phyloP scores from a whole-genome alignment of 1,140 invertebrate species.

The Cataglyphis hispanica region DNA sequence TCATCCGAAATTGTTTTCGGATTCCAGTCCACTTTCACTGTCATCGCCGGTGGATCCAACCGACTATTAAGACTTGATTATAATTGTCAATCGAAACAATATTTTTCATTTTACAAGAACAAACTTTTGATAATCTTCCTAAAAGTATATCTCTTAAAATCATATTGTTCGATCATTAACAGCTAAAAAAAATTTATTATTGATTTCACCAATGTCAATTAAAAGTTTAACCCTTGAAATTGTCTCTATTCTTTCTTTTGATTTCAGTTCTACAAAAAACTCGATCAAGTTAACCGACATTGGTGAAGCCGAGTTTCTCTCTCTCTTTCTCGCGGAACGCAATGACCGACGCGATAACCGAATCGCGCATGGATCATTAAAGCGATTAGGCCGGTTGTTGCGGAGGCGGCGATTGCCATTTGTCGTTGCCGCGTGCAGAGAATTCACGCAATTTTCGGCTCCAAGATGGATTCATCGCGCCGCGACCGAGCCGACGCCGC shows the following conservation, averaged over 20 bases:
- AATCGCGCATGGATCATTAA: conserved; percentile 73
- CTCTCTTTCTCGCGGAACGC: background rate
- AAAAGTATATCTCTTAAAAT: background rate
- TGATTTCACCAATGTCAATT: conserved; percentile 2
- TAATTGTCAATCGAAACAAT: background rate
- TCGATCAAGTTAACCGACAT: conserved; percentile 26
- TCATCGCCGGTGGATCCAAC: background rate
- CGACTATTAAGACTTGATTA: background rate
- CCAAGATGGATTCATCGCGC: conserved; percentile 62
- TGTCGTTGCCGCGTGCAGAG: conserved; percentile 67
- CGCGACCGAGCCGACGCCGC: background rate
- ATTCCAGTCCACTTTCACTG: conserved; percentile 7
- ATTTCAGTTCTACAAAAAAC: background rate
- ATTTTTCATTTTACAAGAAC: background rate
- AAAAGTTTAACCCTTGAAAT: conserved; percentile 12
- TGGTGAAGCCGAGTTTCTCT: background rate
- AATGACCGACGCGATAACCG: conserved; percentile 67
- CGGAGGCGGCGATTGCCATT: conserved; percentile 72
- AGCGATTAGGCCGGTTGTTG: conserved; percentile 72
- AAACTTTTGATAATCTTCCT: background rate
- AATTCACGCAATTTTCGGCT: conserved; percentile 61
- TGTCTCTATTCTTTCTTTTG: background rate
- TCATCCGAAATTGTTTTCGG: conserved; percentile 40
- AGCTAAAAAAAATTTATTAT: background rate
- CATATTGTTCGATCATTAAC: background rate